Percentiles rank a stretch among this genome's conserved stretches.
These are phyloP conservation scores for Prolemur simus DNA, from an alignment of 2,113 vertebrate genomes.

Conservation along the genomic window DNA sequence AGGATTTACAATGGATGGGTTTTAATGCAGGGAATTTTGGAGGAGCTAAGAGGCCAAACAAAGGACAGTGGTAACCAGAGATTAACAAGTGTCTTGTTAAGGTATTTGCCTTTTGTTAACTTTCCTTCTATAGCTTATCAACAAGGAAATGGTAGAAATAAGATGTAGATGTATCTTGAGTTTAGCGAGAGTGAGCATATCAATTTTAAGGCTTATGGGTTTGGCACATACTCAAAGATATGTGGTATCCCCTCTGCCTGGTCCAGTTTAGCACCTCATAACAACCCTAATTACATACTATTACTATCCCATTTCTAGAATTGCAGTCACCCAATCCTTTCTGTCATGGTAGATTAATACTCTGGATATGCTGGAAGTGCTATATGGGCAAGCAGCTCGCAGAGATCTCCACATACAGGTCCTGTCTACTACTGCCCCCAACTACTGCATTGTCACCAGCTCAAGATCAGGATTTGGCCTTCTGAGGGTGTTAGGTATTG, in stretches of 20 bases:
- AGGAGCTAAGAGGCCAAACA: background rate
- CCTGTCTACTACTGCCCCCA: background rate
- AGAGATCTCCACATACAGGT: background rate
- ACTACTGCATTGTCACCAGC: too few relatives aligned
- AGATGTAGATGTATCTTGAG: background rate
- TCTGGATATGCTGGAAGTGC: background rate
- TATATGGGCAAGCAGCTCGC: accelerated
- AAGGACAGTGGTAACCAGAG: background rate
- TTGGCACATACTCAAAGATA: background rate
- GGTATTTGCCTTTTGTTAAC: background rate
- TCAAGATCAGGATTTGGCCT: background rate
- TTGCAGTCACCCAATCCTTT: background rate
- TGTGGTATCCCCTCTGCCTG: background rate
- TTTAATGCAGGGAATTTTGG: background rate
- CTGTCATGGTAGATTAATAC: background rate
- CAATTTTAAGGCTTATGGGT: background rate
- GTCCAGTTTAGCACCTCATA: background rate
- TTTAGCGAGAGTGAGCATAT: background rate
- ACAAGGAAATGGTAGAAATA: background rate
- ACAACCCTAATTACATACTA: background rate
- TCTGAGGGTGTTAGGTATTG: background rate
- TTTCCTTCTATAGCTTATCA: background rate
- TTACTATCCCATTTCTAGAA: background rate
- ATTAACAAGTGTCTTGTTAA: background rate
- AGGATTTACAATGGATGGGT: background rate